These are phyloP conservation scores for Drosophila subobscura DNA, from an alignment of 1,140 invertebrate genomes.

Conservation along the genomic window DNA sequence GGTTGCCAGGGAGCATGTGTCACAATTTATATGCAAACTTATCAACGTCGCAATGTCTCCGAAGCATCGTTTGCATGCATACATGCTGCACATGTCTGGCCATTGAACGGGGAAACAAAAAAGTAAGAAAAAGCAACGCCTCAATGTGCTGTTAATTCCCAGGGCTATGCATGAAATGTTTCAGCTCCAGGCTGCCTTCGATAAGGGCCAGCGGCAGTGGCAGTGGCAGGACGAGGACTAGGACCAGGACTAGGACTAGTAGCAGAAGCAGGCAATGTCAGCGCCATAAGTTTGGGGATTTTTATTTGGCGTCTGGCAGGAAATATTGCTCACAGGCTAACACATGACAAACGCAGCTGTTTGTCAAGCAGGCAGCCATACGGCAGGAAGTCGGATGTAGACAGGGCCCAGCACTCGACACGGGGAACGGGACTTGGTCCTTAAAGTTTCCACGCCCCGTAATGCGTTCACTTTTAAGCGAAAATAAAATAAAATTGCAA, in stretches of 20 bases:
- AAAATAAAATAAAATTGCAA: constrained; percentile 58
- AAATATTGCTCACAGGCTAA: constrained; percentile 77
- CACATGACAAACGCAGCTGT: constrained; percentile 79
- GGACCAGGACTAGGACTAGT: background rate
- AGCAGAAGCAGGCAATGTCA: constrained; percentile 43
- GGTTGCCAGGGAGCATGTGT: constrained; percentile 52
- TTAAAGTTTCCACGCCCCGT: constrained; percentile 52
- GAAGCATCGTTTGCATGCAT: constrained; percentile 73
- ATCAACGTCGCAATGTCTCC: constrained; percentile 75
- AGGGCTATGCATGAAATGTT: constrained; percentile 44
- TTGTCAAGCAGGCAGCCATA: constrained; percentile 59
- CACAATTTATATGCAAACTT: constrained; percentile 81
- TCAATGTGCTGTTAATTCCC: constrained; percentile 78
- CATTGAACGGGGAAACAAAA: constrained; percentile 10
- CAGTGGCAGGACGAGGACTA: background rate
- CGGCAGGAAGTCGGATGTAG: constrained; percentile 16
- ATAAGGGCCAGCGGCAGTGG: no score
- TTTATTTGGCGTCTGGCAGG: constrained; percentile 74
- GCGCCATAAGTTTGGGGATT: constrained; percentile 77
- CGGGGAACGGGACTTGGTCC: constrained; percentile 11
- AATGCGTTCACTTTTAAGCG: constrained; percentile 26
- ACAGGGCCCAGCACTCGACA: background rate
- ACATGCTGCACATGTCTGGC: constrained; percentile 39
- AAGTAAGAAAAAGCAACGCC: constrained; percentile 25
- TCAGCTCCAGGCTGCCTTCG: constrained; percentile 10